Conservation (phyloP, 2,797 vertebrate genomes). For the Myiothlypis coronata region DNA sequence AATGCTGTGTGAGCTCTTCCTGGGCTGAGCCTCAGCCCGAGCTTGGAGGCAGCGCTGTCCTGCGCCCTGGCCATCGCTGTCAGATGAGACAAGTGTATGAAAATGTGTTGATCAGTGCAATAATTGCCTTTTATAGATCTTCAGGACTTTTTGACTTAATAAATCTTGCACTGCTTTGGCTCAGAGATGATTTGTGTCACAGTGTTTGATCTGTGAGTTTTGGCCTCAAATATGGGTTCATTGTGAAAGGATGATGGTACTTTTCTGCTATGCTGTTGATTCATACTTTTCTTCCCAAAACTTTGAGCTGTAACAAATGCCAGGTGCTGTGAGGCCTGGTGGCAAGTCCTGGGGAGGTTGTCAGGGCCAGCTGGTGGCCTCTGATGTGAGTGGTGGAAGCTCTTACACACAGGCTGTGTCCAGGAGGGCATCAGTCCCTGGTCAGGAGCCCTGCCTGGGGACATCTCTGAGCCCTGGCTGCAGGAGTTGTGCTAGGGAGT, state of each 20-base stretch:
- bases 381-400: fast-evolving
- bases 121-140: neutral
- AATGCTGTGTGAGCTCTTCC: neutral
- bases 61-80: neutral
- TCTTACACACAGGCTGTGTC: fast-evolving
- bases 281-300: neutral
- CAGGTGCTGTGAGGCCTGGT: neutral
- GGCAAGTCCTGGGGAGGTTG: neutral
- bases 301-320: neutral
- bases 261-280: neutral
- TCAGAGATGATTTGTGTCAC: neutral
- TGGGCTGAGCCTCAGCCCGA: neutral
- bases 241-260: neutral
- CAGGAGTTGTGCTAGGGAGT: neutral
- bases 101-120: neutral
- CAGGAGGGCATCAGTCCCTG: neutral
- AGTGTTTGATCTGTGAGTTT: neutral
- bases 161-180: neutral
- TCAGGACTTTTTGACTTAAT: neutral
- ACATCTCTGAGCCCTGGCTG: neutral
- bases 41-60: fast-evolving
- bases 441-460: fast-evolving
- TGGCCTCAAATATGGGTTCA: neutral
- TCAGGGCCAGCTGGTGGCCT: neutral
- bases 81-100: neutral